Conservation (phyloP, 2,797 vertebrate genomes). For the Ceryle rudis region DNA sequence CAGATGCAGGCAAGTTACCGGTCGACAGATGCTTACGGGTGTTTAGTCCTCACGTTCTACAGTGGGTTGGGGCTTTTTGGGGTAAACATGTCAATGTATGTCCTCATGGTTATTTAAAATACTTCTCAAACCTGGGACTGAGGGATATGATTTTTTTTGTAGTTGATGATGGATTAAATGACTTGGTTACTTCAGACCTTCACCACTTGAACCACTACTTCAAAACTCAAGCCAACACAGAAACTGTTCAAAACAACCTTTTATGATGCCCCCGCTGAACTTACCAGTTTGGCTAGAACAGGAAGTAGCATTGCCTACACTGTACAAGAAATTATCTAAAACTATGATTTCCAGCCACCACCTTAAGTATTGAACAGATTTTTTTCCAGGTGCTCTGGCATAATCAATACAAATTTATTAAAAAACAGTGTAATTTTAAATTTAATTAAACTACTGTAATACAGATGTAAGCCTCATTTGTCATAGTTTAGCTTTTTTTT, state of each 20-base stretch:
- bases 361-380: neutral
- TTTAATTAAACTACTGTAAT: neutral
- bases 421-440: neutral
- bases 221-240: neutral
- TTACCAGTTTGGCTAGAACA: neutral
- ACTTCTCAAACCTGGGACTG: neutral
- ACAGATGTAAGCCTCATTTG: neutral
- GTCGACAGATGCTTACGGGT: neutral
- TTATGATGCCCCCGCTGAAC: neutral
- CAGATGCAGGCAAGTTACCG: neutral
- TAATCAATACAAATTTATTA: neutral
- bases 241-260: neutral
- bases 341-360: neutral
- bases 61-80: neutral
- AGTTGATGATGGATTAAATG: neutral
- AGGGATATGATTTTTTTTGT: rapidly evolving
- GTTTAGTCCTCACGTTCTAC: neutral
- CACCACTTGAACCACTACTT: neutral
- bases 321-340: neutral
- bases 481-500: neutral
- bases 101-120: neutral
- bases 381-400: neutral
- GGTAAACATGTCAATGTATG: neutral
- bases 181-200: neutral
- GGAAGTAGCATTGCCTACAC: neutral